phyloP scores from a whole-genome alignment of 2,113 vertebrate genomes.

The Panurus biarmicus region DNA sequence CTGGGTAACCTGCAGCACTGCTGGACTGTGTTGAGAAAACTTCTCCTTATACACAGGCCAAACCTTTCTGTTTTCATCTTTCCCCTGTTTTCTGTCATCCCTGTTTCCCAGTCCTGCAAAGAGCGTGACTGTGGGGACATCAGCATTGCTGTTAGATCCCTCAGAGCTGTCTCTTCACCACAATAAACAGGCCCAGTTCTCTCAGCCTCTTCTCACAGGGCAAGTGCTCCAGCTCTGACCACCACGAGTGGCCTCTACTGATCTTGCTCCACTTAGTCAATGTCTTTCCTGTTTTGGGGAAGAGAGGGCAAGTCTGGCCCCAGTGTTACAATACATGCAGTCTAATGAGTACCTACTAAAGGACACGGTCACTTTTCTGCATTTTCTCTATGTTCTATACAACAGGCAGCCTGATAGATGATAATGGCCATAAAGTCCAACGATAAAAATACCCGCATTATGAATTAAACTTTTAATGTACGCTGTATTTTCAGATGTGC shows the following conservation, averaged over 20 bases:
- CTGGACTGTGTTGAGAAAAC: background rate
- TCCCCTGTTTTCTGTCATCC: background rate
- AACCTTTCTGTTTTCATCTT: background rate
- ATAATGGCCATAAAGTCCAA: background rate
- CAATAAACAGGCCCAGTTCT: background rate
- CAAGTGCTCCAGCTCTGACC: background rate
- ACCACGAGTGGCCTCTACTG: background rate
- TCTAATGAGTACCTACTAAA: background rate
- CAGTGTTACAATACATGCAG: rapidly evolving
- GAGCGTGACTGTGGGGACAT: background rate
- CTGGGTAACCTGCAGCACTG: background rate
- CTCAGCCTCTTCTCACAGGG: background rate
- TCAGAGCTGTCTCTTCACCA: background rate
- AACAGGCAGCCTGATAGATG: background rate
- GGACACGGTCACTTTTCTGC: background rate
- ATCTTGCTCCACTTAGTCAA: background rate
- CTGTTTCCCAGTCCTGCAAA: background rate
- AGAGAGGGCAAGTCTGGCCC: background rate
- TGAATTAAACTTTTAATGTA: background rate
- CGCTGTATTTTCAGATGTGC: rapidly evolving
- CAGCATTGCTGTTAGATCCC: background rate
- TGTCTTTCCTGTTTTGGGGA: background rate
- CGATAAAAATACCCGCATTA: background rate
- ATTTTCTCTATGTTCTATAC: background rate
- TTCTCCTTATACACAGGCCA: background rate